phyloP scores from a whole-genome alignment of 2,888 invertebrate species.

The Ametastegia equiseti region DNA sequence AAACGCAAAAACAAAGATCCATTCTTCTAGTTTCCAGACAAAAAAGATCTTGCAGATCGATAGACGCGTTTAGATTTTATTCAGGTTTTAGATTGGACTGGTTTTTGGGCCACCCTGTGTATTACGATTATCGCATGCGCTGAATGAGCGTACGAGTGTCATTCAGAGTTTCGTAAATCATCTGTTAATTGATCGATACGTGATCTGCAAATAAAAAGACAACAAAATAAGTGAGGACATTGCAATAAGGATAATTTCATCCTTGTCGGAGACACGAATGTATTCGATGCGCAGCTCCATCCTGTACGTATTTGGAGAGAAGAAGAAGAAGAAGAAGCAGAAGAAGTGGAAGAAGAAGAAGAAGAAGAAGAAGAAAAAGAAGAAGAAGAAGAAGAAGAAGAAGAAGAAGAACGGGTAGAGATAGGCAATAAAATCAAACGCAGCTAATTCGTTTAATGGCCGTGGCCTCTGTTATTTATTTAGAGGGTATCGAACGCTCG shows the following conservation, averaged over 20 bases:
- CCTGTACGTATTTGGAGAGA: background rate
- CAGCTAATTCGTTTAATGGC: conserved; percentile 70
- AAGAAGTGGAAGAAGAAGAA: background rate
- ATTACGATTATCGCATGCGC: too few relatives aligned
- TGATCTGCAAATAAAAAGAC: background rate
- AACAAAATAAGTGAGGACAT: background rate
- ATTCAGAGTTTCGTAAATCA: too few relatives aligned
- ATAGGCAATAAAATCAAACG: conserved; percentile 68
- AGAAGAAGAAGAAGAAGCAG: background rate
- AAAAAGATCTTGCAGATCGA: too few relatives aligned
- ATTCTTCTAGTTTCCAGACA: too few relatives aligned
- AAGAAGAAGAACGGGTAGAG: conserved; percentile 13
- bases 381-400: background rate
- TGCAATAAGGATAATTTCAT: background rate
- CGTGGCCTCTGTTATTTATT: conserved; percentile 69
- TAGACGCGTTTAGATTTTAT: too few relatives aligned
- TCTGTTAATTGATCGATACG: too few relatives aligned
- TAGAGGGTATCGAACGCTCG: conserved; percentile 63
- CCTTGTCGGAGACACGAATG: background rate
- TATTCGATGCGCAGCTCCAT: background rate
- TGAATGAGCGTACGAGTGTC: too few relatives aligned
- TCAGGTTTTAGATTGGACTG: too few relatives aligned
- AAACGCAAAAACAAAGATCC: too few relatives aligned
- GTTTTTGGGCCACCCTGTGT: too few relatives aligned
- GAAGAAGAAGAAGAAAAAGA: background rate